Conservation (phyloP, 2,888 invertebrate genomes). For the Yponomeuta evonymella region DNA sequence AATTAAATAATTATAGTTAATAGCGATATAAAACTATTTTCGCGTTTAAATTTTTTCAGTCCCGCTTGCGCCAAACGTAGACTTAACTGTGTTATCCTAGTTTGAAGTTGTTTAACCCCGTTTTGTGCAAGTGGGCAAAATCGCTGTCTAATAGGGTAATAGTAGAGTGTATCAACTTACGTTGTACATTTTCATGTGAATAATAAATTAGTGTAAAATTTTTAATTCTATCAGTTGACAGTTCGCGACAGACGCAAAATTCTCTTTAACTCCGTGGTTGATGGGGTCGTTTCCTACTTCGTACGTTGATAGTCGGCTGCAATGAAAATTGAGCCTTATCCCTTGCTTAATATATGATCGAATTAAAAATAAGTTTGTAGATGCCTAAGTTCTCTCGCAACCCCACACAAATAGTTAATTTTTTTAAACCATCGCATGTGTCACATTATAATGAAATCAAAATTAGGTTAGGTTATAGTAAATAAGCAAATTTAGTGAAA, state of each 20-base stretch:
- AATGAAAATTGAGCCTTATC: no score
- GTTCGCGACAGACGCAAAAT: no score
- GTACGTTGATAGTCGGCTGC: no score
- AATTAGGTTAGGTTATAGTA: neutral
- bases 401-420: no score
- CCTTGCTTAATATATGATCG: no score
- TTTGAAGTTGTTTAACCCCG: neutral
- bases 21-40: neutral
- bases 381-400: no score
- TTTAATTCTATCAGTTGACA: no score
- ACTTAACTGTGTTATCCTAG: neutral
- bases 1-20: slow-evolving; percentile 19
- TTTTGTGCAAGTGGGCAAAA: neutral
- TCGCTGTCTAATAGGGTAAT: neutral
- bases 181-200: neutral
- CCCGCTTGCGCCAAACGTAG: neutral
- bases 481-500: neutral
- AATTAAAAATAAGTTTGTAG: no score
- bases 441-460: neutral
- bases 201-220: no score
- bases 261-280: no score
- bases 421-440: no score
- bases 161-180: neutral
- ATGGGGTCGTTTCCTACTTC: no score
- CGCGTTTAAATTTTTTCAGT: neutral